These are phyloP conservation scores for Drosophila auraria DNA, from an alignment of 1,140 invertebrate species.

Conservation along the genomic window DNA sequence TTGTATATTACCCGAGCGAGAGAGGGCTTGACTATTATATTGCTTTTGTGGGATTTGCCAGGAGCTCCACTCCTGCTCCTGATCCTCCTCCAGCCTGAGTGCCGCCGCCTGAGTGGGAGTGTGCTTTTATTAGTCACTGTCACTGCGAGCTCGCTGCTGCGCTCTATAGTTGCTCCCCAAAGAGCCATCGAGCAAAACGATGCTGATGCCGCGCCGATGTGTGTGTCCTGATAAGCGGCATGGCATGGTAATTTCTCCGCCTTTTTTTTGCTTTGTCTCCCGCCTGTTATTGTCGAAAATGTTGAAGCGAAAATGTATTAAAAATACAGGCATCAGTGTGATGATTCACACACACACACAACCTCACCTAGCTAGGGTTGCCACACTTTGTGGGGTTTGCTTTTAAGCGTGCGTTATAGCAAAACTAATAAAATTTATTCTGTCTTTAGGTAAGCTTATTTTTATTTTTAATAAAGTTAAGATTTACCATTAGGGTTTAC, in stretches of 20 bases:
- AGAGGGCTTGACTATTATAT: conserved; percentile 76
- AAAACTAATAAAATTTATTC: background rate
- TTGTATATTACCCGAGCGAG: conserved; percentile 63
- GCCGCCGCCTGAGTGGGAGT: conserved; percentile 21
- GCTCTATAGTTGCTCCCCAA: conserved; percentile 74
- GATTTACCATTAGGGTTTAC: no score
- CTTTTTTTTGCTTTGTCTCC: conserved; percentile 16
- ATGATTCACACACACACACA: background rate
- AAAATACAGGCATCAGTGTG: conserved; percentile 50
- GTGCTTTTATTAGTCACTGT: conserved; percentile 78
- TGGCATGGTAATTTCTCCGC: conserved; percentile 51
- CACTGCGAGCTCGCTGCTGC: conserved; percentile 45
- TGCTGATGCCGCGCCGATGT: conserved; percentile 58
- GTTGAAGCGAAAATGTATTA: conserved; percentile 68
- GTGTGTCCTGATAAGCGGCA: conserved; percentile 64
- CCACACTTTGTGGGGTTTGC: background rate
- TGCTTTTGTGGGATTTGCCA: conserved; percentile 60
- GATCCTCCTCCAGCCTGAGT: background rate
- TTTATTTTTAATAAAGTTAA: background rate
- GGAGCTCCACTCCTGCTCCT: background rate
- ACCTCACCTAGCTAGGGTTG: conserved; percentile 34
- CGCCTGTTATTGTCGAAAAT: conserved; percentile 52
- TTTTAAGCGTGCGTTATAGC: background rate
- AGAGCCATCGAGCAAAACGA: conserved; percentile 75
- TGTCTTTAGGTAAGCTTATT: no score